Percentiles rank a stretch among this genome's conserved stretches.
Evolutionary conservation across 2,888 invertebrate genomes (phyloP).

Genomic region (Ceratothoa steindachneri): DNA sequence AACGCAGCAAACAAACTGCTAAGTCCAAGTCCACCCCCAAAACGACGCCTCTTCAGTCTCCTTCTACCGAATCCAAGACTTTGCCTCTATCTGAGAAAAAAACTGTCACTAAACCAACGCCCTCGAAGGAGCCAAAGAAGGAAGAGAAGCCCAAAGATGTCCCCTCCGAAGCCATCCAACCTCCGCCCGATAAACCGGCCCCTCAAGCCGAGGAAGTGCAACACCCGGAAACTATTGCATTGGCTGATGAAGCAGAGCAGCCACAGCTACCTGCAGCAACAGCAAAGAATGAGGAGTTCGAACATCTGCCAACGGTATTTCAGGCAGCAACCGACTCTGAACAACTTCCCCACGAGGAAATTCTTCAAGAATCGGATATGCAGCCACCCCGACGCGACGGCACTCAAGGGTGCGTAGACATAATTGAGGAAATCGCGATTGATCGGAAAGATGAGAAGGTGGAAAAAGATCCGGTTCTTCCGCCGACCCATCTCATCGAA

Average conservation of each 20-base stretch:
- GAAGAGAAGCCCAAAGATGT: background rate
- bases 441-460: background rate
- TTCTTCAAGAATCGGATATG: background rate
- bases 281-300: background rate
- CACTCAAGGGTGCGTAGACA: background rate
- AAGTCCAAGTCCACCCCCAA: conserved; percentile 52
- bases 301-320: background rate
- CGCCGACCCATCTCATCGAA: background rate
- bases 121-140: conserved; percentile 20
- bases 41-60: conserved; percentile 61
- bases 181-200: background rate
- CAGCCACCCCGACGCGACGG: background rate
- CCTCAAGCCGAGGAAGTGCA: background rate
- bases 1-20: conserved; percentile 29
- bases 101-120: conserved; percentile 35
- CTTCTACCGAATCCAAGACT: conserved; percentile 55
- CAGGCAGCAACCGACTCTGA: background rate
- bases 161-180: background rate
- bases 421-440: background rate
- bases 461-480: conserved; percentile 1
- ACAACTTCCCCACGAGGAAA: background rate
- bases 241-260: background rate
- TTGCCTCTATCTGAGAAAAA: conserved; percentile 33
- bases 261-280: background rate
- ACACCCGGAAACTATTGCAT: background rate